Evolutionary conservation across 2,797 vertebrate genomes (phyloP), one percentile per base, ranked within the genome.

Genomic region (Gambusia yucatana): DNA sequence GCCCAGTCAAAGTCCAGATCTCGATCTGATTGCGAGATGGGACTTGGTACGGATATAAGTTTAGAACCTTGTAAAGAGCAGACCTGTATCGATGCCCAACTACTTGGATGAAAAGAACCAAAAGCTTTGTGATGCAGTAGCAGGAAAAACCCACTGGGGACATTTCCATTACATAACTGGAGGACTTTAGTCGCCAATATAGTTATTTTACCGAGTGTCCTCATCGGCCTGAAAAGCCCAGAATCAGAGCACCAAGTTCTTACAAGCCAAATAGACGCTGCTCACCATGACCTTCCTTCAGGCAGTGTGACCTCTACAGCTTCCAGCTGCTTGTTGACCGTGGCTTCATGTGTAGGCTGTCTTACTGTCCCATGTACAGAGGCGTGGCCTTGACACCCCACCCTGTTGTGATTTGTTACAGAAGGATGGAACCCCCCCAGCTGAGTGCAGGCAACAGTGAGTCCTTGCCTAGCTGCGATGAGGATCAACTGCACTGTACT

Each of bases 391-490:
- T 79, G 76, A 88, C 48, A 14, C 6, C 33, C 47, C 36, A 3
- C n/a, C 5, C 14, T 48, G 3, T 47, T 90, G 48, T 92, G 78
- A 39, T 90, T 82, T 93, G 89, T 93, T 96, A 80, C 97, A 99
- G 98, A 99, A 99, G 96, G 98, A 98, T 93, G 96, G 97, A 93
- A 97, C 97, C 87, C 98, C 98, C 82, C 96, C 96, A 95, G 97
- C 98, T 90, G 98, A 99, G 95, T 99, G 98, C 96, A 99, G 98
- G 95, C 97, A 99, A 93, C 98, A 99, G 97, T 99, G 97, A 99
- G 96, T 95, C 92, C 94, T 92, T 94, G 93, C 94, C 95, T 1
- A 72, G 95, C 96, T 96, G 96, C 96, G 96, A 96, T 95, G 96
- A 97, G 96, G 97, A 98, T 96, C 95, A 95, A 96, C 97, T 97